Conservation (phyloP, 1,140 invertebrate genomes). For the Coelopa frigida region DNA sequence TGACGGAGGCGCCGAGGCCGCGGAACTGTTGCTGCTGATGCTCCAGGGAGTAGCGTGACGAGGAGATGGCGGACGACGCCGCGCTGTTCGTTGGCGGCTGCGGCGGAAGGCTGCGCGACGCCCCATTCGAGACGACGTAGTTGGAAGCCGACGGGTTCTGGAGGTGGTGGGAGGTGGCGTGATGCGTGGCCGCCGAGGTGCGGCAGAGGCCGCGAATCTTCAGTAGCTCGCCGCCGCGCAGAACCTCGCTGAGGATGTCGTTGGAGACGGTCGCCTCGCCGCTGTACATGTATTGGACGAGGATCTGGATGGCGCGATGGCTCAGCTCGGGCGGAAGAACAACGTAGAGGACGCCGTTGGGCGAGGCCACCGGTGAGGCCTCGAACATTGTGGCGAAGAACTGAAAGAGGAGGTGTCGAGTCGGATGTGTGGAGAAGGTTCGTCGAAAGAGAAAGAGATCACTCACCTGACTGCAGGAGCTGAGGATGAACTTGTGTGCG, state of each 20-base stretch:
- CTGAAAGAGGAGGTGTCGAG: slow-evolving; percentile 40
- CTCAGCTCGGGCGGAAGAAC: slow-evolving; percentile 75
- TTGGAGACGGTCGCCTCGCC: slow-evolving; percentile 79
- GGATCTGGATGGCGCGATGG: slow-evolving; percentile 66
- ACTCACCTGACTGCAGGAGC: slow-evolving; percentile 58
- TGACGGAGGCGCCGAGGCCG: slow-evolving; percentile 37
- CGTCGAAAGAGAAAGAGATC: not conserved
- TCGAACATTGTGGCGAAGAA: slow-evolving; percentile 44
- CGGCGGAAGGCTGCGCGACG: not conserved
- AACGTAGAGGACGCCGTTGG: slow-evolving; percentile 57
- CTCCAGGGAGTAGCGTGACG: no score
- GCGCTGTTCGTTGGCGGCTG: no score
- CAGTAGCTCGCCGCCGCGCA: slow-evolving; percentile 70
- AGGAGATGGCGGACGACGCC: not conserved
- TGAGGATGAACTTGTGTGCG: slow-evolving; percentile 79
- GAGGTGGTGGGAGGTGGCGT: no score
- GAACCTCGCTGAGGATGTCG: slow-evolving; percentile 67
- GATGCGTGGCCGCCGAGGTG: no score
- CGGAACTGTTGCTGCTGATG: slow-evolving; percentile 32
- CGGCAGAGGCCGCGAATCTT: slow-evolving; percentile 68
- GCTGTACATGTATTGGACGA: slow-evolving; percentile 82
- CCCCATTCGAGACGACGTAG: not conserved
- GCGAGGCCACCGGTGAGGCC: slow-evolving; percentile 41
- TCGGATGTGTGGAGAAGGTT: not conserved
- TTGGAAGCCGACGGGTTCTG: not conserved